These are phyloP conservation scores for Aurelia aurita complex sp. Pacific DNA, from an alignment of 30 jellyfish, hydroid and myxozoan species.

Conservation along the genomic window DNA sequence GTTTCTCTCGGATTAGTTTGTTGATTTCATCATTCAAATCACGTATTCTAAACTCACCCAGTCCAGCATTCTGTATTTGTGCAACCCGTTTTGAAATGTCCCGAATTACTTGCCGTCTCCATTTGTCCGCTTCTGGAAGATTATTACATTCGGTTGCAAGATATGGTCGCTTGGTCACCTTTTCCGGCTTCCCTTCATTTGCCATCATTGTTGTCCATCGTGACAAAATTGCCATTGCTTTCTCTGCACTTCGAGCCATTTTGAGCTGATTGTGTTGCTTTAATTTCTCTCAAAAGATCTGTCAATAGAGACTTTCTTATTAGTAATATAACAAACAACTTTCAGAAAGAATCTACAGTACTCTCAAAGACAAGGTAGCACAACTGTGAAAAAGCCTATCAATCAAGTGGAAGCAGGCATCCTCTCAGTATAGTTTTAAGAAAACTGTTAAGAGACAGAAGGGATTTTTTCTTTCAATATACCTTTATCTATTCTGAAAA, in stretches of 20 bases:
- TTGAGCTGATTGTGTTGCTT: neutral
- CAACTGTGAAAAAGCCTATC: no score
- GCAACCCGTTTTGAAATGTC: conserved; percentile 95
- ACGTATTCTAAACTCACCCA: conserved; percentile 96
- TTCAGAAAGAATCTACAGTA: no score
- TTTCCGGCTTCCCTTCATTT: conserved; percentile 85
- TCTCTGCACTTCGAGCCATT: conserved; percentile 96
- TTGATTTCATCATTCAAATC: conserved; percentile 98
- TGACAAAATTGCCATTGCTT: conserved; percentile 99
- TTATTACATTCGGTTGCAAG: conserved; percentile 95
- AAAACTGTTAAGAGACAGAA: no score
- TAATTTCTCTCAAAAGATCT: no score
- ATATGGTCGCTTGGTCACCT: conserved; percentile 80
- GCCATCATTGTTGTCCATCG: conserved; percentile 96
- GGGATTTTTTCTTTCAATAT: no score
- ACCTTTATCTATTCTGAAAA: no score
- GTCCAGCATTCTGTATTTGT: conserved; percentile 99
- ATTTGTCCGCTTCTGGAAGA: conserved; percentile 88
- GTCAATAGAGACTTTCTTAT: neutral
- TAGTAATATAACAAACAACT: neutral
- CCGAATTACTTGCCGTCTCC: conserved; percentile 94
- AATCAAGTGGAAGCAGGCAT: no score
- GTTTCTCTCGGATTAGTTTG: conserved; percentile 87
- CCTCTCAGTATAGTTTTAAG: no score
- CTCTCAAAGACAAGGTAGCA: no score